Percentiles rank a stretch among this genome's conserved stretches.
Evolutionary conservation across 1,140 invertebrate species (phyloP).

Genomic region (Melitaea cinxia): DNA sequence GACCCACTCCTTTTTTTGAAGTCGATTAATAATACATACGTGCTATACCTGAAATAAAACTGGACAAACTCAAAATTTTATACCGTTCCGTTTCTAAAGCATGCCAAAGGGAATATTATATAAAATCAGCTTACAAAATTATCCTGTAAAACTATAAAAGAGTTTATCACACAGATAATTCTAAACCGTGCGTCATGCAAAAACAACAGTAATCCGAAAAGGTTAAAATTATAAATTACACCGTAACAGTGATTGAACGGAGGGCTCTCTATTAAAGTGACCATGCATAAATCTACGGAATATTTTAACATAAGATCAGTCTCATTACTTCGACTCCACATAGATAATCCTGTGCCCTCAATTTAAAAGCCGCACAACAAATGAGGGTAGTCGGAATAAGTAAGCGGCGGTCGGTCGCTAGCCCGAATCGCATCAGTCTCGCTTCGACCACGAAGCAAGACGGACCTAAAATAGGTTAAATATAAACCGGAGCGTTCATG

Average conservation of each 20-base stretch:
- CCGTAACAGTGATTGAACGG: constrained; percentile 8
- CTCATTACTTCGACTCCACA: constrained; percentile 10
- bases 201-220: neutral
- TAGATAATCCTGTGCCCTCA: constrained; percentile 48
- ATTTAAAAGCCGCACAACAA: constrained; percentile 70
- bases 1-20: no score
- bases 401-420: constrained; percentile 57
- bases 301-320: constrained; percentile 11
- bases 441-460: constrained; percentile 39
- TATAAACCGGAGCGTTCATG: neutral
- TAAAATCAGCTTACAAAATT: no score
- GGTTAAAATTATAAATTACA: constrained; percentile 2
- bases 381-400: constrained; percentile 73
- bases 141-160: no score
- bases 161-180: neutral
- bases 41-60: no score
- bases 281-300: constrained; percentile 4
- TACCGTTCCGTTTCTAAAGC: no score
- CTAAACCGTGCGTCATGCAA: neutral
- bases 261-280: neutral
- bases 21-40: no score
- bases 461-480: neutral
- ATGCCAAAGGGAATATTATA: no score
- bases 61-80: no score
- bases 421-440: constrained; percentile 51